Conservation (phyloP, 2,797 vertebrate genomes). For the Xenops minutus region DNA sequence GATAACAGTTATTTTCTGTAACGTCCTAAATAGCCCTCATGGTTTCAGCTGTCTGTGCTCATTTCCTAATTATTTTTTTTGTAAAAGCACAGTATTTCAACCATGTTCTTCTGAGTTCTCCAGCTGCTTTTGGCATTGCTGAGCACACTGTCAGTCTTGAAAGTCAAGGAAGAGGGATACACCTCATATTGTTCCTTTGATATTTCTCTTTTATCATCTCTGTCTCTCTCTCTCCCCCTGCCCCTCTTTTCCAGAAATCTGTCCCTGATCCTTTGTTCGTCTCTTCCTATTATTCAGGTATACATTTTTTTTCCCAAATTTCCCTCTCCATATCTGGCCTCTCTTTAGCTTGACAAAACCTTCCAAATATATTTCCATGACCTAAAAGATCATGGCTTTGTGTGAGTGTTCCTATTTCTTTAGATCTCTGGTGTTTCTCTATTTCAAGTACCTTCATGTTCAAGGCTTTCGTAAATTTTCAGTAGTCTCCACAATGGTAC, state of each 20-base stretch:
- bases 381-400: neutral
- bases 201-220: neutral
- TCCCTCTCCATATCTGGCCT: neutral
- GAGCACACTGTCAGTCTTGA: neutral
- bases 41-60: neutral
- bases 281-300: neutral
- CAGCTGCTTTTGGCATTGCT: neutral
- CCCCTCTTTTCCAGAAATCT: neutral
- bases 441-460: neutral
- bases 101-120: neutral
- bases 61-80: neutral
- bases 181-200: neutral
- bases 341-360: neutral
- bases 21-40: neutral
- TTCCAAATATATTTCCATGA: neutral
- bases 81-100: neutral
- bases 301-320: neutral
- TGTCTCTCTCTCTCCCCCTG: neutral
- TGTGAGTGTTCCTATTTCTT: neutral
- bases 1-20: neutral
- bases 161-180: neutral
- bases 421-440: neutral
- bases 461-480: neutral
- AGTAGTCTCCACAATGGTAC: neutral
- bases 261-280: neutral